These are phyloP conservation scores for Apostichopus californicus DNA, from an alignment of 35 echinoderm and acorn worm species.

Conservation along the genomic window DNA sequence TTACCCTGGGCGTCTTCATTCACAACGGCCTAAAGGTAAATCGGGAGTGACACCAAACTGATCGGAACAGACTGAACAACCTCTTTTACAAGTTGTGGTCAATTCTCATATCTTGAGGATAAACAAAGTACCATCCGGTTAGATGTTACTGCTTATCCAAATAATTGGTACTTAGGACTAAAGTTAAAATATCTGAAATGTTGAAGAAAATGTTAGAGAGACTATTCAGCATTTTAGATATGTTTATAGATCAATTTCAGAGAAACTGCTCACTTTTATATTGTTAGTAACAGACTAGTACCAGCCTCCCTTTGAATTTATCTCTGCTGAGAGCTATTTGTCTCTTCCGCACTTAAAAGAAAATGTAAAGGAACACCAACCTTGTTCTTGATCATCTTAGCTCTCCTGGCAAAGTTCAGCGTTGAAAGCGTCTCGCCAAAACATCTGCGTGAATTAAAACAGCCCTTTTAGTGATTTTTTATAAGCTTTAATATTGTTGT, in stretches of 20 bases:
- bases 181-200: too few relatives aligned
- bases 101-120: too few relatives aligned
- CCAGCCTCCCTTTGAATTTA: too few relatives aligned
- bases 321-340: too few relatives aligned
- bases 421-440: constrained; percentile 97
- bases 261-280: too few relatives aligned
- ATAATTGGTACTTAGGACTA: too few relatives aligned
- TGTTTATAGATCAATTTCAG: too few relatives aligned
- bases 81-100: neutral
- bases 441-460: constrained; percentile 38
- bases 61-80: neutral
- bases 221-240: too few relatives aligned
- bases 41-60: neutral
- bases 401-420: constrained; percentile 90
- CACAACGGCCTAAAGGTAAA: constrained; percentile 63
- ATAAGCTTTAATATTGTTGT: neutral
- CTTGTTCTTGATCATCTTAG: constrained; percentile 99
- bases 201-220: too few relatives aligned
- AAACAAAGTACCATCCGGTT: too few relatives aligned
- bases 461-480: neutral
- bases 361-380: constrained; percentile 33
- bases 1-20: constrained; percentile 96
- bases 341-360: neutral
- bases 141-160: too few relatives aligned
- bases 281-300: too few relatives aligned